Conservation (phyloP, 2,888 invertebrate species). For the Aethes cnicana region DNA sequence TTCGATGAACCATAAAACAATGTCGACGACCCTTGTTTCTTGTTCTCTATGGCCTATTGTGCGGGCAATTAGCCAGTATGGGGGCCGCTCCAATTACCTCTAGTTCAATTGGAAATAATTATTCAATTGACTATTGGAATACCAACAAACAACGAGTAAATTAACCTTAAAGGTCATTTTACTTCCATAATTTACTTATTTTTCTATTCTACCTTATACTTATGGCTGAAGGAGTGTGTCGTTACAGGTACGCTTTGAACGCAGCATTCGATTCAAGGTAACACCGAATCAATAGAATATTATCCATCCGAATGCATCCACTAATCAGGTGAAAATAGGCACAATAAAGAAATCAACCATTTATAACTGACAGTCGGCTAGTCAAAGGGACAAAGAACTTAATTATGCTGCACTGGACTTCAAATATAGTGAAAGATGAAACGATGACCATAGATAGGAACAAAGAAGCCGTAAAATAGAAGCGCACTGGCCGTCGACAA, state of each 20-base stretch:
- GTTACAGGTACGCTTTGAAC: no score
- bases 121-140: conserved; percentile 24
- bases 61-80: background rate
- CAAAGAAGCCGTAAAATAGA: background rate
- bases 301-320: background rate
- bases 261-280: no score
- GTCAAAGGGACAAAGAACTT: conserved; percentile 23
- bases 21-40: no score
- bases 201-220: no score
- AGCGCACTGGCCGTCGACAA: background rate
- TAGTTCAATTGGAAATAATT: conserved; percentile 40
- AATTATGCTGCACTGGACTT: conserved; percentile 21
- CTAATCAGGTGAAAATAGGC: conserved; percentile 6
- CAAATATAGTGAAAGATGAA: conserved; percentile 29
- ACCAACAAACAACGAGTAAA: background rate
- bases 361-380: conserved; percentile 13
- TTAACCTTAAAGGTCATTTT: no score
- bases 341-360: conserved; percentile 18
- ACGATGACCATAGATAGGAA: conserved; percentile 7
- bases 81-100: conserved; percentile 41
- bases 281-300: background rate
- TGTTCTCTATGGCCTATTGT: no score
- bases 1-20: no score
- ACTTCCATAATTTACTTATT: no score
- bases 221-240: no score